Percentiles rank a stretch among this genome's conserved stretches.
phyloP scores from a whole-genome alignment of 2,888 invertebrate species.

The Cantharis nigra region DNA sequence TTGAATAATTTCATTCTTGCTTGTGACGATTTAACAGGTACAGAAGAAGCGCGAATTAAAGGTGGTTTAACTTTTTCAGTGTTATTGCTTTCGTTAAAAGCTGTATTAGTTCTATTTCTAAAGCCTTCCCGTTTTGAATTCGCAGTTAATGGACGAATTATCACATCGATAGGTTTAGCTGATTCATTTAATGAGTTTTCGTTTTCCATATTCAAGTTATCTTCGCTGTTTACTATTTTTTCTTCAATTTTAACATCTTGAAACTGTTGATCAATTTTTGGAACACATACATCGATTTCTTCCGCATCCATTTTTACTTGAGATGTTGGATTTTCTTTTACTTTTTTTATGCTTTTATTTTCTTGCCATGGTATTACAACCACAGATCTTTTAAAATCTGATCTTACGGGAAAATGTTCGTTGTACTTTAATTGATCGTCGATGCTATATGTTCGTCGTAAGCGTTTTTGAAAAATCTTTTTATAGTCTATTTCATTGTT shows the following conservation, averaged over 20 bases:
- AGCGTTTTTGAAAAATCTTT: constrained; percentile 39
- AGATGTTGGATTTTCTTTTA: background rate
- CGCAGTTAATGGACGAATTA: constrained; percentile 49
- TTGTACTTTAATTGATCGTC: constrained; percentile 21
- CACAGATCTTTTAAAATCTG: constrained; percentile 29
- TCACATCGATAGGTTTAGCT: constrained; percentile 39
- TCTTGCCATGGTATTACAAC: constrained; percentile 47
- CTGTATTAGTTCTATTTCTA: constrained; percentile 51
- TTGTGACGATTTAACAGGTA: constrained; percentile 41
- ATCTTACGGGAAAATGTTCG: constrained; percentile 19
- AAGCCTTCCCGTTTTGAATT: constrained; percentile 49
- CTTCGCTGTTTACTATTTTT: background rate
- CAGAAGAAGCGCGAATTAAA: constrained; percentile 48
- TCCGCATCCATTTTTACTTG: constrained; percentile 6
- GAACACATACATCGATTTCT: constrained; percentile 8
- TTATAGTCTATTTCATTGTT: constrained; percentile 29
- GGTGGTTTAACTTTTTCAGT: constrained; percentile 44
- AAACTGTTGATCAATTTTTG: constrained; percentile 2
- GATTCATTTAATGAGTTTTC: background rate
- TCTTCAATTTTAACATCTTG: constrained; percentile 6
- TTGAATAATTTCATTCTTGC: constrained; percentile 42
- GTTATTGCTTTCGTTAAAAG: constrained; percentile 44
- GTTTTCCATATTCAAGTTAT: too few species aligned
- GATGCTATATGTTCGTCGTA: constrained; percentile 31
- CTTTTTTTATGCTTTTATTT: constrained; percentile 19